Conservation (phyloP, 2,113 vertebrate genomes). For the Engystomops pustulosus region DNA sequence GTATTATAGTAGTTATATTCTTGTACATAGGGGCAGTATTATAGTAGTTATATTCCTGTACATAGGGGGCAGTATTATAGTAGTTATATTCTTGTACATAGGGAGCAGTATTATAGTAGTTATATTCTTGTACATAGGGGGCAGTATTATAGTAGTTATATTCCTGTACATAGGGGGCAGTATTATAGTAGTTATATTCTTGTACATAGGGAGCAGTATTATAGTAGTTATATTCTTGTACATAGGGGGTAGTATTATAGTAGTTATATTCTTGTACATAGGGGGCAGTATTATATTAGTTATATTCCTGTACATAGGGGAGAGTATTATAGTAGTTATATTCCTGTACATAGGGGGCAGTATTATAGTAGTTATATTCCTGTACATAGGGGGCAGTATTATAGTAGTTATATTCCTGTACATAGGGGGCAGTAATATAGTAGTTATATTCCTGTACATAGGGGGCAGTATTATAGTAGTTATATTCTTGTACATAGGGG, state of each 20-base stretch:
- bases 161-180: slow-evolving; percentile 3
- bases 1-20: slow-evolving; percentile 11
- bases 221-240: slow-evolving; percentile 16
- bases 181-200: slow-evolving; percentile 18
- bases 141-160: slow-evolving; percentile 9
- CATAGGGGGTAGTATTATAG: background rate
- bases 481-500: slow-evolving; percentile 1
- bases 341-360: slow-evolving; percentile 2
- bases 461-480: slow-evolving; percentile 3
- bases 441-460: background rate
- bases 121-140: background rate
- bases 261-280: slow-evolving; percentile 1
- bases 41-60: slow-evolving; percentile 20
- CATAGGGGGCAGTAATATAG: background rate
- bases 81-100: slow-evolving; percentile 10
- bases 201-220: background rate
- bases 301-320: background rate
- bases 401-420: no score
- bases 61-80: slow-evolving; percentile 13
- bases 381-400: no score
- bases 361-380: background rate
- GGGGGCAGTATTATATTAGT: background rate
- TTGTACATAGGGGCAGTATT: background rate
- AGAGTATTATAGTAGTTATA: slow-evolving; percentile 4
- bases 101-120: slow-evolving; percentile 6